These are phyloP conservation scores for Echinops telfairi DNA, from an alignment of 2,113 vertebrate species.

Conservation along the genomic window DNA sequence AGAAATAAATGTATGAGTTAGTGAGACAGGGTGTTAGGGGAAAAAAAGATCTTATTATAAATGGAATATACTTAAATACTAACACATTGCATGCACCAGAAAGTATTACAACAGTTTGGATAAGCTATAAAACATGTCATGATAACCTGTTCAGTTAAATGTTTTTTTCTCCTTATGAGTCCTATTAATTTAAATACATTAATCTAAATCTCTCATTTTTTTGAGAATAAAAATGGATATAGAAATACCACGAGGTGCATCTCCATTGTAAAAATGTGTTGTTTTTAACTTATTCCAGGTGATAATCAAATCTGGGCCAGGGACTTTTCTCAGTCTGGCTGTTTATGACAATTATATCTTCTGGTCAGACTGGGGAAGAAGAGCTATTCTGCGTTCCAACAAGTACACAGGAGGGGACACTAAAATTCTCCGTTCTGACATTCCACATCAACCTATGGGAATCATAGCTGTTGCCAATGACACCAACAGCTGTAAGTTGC, in stretches of 20 bases:
- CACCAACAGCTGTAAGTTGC: conserved; percentile 96
- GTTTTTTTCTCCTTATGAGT: not conserved
- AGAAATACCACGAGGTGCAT: not conserved
- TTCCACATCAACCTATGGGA: conserved; percentile 98
- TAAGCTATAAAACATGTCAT: not conserved
- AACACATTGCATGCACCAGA: not conserved
- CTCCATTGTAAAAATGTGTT: not conserved
- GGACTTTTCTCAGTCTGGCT: conserved; percentile 96
- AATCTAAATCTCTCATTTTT: not conserved
- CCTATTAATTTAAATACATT: not conserved
- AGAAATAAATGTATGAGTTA: too few species aligned
- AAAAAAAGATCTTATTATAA: not conserved
- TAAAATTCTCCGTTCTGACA: conserved; percentile 96
- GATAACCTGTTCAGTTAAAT: not conserved
- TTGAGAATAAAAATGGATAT: not conserved
- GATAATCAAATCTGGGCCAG: conserved; percentile 95
- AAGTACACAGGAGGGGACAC: conserved; percentile 97
- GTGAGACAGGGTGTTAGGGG: too few species aligned
- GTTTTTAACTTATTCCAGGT: conserved; percentile 88
- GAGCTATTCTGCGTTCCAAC: conserved; percentile 95
- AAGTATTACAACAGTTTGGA: not conserved
- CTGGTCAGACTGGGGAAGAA: conserved; percentile 97
- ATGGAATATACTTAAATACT: not conserved
- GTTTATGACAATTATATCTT: conserved; percentile 97
- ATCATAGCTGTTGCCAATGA: conserved; percentile 97